Evolutionary conservation across 2,113 vertebrate genomes (phyloP), one percentile per base, ranked within the genome.

Genomic region (human (Homo sapiens)): DNA sequence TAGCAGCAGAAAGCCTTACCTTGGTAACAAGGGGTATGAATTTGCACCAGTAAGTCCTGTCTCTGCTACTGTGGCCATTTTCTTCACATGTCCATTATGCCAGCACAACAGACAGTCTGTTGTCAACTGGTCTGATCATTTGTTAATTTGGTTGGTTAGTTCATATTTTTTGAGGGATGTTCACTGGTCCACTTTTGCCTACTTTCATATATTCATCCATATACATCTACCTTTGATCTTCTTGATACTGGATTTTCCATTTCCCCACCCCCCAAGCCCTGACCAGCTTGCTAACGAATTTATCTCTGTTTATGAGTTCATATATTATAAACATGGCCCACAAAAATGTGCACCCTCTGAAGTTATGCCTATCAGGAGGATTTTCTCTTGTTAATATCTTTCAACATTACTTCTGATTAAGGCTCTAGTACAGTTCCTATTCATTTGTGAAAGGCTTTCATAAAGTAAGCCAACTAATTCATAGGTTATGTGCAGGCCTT

Each of bases 261-360:
- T 57, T 20, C 7, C 68, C n/a, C 6, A 20, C 1, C 25, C 57
- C 10, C 13, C 55, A 57, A 48, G 5, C 0, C 0, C 13, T 18
- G 1, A 79, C 8, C 76, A 10, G 8, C 45, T 20, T 45, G 1
- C 23, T 9, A 57, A 17, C 6, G 9, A 43, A 80, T 45, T n/a
- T 70, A 70, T 14, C 10, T 3, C 13, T 14, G 1, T 76, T 45
- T 30, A 70, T 45, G 43, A 88, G 16, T 22, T 32, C 12, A 32
- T 70, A 12, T 27, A 32, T 93, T 52, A 50, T 25, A 50, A 38
- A 6, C 5, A 59, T 50, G 57, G 4, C 3, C 43, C 14, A 57
- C 38, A 38, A 59, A 70, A 18, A 80, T 18, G 2, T 30, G 0
- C 5, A 76, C 55, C 20, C 38, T 23, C 20, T 40, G 23, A 85